Conservation (phyloP, 2,113 vertebrate species). For the Abramis brama region DNA sequence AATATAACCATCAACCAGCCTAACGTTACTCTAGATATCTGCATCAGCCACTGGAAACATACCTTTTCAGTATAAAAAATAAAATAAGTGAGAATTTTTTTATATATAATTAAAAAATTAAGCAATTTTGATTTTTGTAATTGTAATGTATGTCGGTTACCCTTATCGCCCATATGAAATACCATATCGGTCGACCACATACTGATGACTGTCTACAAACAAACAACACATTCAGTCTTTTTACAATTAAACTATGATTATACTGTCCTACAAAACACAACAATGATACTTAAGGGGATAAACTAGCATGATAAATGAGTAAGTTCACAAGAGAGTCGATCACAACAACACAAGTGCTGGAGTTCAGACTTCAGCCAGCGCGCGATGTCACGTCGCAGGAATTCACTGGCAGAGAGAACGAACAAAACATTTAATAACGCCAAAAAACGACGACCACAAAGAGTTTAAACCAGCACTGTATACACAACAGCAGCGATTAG, state of each 20-base stretch:
- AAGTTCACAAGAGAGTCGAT: background rate
- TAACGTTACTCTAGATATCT: background rate
- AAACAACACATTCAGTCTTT: background rate
- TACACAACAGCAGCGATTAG: background rate
- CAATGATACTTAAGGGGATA: background rate
- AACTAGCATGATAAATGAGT: background rate
- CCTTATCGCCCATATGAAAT: background rate
- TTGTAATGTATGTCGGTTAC: background rate
- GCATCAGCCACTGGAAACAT: background rate
- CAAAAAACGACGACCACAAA: conserved; percentile 13
- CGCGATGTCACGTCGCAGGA: conserved; percentile 43
- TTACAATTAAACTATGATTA: background rate
- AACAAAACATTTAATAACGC: conserved; percentile 20
- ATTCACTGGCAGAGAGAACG: conserved; percentile 23
- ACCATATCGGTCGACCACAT: background rate
- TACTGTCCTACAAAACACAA: background rate
- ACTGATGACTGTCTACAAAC: background rate
- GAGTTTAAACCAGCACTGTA: background rate
- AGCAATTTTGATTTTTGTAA: background rate
- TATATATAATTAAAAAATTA: background rate
- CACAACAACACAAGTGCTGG: conserved; percentile 8
- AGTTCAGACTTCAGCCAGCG: background rate
- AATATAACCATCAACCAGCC: background rate
- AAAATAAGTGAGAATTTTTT: background rate
- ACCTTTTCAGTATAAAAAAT: background rate